Evolutionary conservation across 2,797 vertebrate species (phyloP).

Genomic region (Diglossa cyanea): DNA sequence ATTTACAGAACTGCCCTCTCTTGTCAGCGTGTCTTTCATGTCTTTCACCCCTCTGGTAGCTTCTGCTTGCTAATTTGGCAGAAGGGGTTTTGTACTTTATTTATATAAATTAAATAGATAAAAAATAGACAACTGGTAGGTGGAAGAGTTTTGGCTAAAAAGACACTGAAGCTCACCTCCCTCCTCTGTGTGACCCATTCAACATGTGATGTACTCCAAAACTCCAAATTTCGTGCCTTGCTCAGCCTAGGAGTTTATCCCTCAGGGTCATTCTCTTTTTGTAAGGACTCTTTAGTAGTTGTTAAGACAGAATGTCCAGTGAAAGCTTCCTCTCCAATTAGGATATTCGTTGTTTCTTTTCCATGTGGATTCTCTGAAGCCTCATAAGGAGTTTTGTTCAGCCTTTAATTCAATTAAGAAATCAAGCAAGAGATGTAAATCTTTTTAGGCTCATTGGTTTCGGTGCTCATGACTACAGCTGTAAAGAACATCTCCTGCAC

Average conservation of each 20-base stretch:
- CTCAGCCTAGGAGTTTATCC: background rate
- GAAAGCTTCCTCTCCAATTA: background rate
- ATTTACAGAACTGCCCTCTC: background rate
- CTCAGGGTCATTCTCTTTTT: background rate
- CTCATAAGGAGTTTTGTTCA: background rate
- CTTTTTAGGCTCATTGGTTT: conserved; percentile 34
- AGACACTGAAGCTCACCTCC: background rate
- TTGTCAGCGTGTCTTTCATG: background rate
- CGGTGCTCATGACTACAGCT: background rate
- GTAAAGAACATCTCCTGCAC: background rate
- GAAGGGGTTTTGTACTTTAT: background rate
- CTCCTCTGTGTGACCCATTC: fast-evolving
- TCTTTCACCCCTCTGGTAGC: background rate
- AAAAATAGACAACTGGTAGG: background rate
- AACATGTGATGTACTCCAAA: fast-evolving
- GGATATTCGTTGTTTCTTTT: background rate
- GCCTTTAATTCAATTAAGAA: conserved; percentile 45
- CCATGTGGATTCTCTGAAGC: background rate
- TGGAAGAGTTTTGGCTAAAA: background rate
- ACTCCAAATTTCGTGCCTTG: background rate
- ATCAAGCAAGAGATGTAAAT: conserved; percentile 23
- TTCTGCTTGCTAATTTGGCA: background rate
- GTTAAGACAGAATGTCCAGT: background rate
- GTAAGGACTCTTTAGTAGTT: background rate
- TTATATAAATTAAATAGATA: background rate